These are phyloP conservation scores for Notothenia coriiceps DNA, from an alignment of 2,113 vertebrate genomes.

Conservation along the genomic window DNA sequence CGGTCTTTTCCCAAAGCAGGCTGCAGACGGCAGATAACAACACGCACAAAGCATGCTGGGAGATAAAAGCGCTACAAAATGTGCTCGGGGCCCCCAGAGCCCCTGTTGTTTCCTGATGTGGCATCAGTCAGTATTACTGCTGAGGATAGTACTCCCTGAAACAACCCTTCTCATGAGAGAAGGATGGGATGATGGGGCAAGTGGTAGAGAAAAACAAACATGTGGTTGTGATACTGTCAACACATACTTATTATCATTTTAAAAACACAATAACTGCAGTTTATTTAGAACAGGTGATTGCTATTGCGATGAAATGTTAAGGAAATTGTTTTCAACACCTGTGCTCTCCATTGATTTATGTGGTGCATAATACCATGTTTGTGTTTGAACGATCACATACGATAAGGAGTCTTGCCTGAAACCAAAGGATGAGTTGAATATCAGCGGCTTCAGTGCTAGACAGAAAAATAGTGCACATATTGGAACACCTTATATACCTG, in stretches of 20 bases:
- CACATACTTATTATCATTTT: neutral
- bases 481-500: slow-evolving; percentile 15
- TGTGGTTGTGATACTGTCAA: slow-evolving; percentile 9
- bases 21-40: slow-evolving; percentile 78
- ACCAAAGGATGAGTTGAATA: neutral
- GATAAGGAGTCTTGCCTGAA: slow-evolving; percentile 18
- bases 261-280: neutral
- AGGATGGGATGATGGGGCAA: slow-evolving; percentile 13
- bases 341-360: neutral
- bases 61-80: slow-evolving; percentile 72
- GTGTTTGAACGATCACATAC: slow-evolving; percentile 2
- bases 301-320: neutral
- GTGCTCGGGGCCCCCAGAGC: slow-evolving; percentile 35
- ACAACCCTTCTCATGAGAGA: slow-evolving; percentile 14
- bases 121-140: slow-evolving; percentile 58
- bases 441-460: neutral
- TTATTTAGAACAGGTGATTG: neutral
- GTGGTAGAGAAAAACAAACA: neutral
- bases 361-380: neutral
- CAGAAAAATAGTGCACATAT: slow-evolving; percentile 2
- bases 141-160: slow-evolving; percentile 37
- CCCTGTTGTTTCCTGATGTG: slow-evolving; percentile 57
- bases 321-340: neutral
- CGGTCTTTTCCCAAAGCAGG: slow-evolving; percentile 68
- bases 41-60: slow-evolving; percentile 76